A percentile compares a stretch with the other conserved stretches of the same genome.
Conservation (phyloP, 2,113 vertebrate genomes). For the Holacanthus passer region DNA sequence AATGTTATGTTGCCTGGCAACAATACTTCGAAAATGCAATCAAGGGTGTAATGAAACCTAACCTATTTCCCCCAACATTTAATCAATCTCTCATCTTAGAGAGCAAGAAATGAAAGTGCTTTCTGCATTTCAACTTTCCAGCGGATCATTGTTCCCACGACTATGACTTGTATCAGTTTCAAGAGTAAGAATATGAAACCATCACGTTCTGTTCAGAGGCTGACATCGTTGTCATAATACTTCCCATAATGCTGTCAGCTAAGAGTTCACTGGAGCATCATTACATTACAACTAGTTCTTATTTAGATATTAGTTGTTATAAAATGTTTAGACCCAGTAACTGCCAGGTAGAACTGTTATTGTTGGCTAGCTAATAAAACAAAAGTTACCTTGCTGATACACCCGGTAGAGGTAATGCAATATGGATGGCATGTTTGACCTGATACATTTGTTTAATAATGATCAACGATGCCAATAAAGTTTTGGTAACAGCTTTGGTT, state of each 20-base stretch:
- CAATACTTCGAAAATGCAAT: constrained; percentile 68
- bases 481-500: not conserved
- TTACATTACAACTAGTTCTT: not conserved
- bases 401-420: not conserved
- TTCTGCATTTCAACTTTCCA: not conserved
- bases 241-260: not conserved
- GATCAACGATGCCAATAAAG: not conserved
- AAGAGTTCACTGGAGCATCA: not conserved
- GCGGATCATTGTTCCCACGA: not conserved
- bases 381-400: not conserved
- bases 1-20: constrained; percentile 74
- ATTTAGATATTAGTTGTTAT: not conserved
- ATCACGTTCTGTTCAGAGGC: not conserved
- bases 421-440: not conserved
- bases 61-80: constrained; percentile 54
- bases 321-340: not conserved
- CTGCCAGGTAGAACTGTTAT: not conserved
- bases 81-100: constrained; percentile 46
- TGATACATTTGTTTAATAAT: not conserved
- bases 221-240: not conserved
- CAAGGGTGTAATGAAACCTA: constrained; percentile 68
- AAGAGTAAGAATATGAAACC: not conserved
- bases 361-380: not conserved
- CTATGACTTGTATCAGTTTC: not conserved
- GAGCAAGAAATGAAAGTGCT: constrained; percentile 26